A percentile compares a stretch with the other conserved stretches of the same genome.
phyloP scores from a whole-genome alignment of 1,140 invertebrate genomes.

The Palaemon carinicauda region DNA sequence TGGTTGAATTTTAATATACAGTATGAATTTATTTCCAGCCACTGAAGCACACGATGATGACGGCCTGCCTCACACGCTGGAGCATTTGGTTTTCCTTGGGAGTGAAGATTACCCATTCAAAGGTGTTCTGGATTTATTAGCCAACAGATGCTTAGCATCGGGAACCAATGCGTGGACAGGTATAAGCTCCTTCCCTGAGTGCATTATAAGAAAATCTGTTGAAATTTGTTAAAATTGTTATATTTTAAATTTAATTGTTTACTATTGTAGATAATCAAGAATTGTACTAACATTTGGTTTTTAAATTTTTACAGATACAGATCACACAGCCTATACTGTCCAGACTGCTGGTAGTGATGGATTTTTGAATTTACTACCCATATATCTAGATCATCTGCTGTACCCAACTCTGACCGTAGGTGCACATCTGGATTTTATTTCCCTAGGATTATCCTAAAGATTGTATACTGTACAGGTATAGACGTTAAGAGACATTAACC shows the following conservation, averaged over 20 bases:
- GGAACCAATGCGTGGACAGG: slow-evolving; percentile 87
- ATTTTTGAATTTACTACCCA: slow-evolving; percentile 85
- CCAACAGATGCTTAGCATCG: slow-evolving; percentile 87
- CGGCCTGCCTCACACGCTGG: slow-evolving; percentile 90
- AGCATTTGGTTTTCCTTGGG: slow-evolving; percentile 91
- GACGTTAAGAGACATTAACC: too few relatives aligned
- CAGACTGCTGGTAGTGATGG: slow-evolving; percentile 86
- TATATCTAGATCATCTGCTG: slow-evolving; percentile 90
- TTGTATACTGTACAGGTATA: too few relatives aligned
- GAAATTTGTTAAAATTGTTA: neutral
- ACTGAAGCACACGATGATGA: slow-evolving; percentile 92
- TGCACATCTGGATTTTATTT: neutral
- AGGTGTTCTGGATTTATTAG: slow-evolving; percentile 86
- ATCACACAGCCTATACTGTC: slow-evolving; percentile 90
- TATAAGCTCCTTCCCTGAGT: slow-evolving; percentile 62
- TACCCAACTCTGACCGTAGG: slow-evolving; percentile 80
- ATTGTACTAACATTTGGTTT: neutral
- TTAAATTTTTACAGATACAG: slow-evolving; percentile 64
- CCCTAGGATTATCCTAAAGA: too few relatives aligned
- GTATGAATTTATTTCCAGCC: slow-evolving; percentile 68
- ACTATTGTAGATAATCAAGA: neutral
- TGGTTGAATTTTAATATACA: neutral
- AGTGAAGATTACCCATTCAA: slow-evolving; percentile 90
- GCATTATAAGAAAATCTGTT: neutral
- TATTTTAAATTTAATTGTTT: neutral